Base-by-base conservation (phyloP, 2,888 invertebrate species). In the Chaitophorus viminalis region DNA sequence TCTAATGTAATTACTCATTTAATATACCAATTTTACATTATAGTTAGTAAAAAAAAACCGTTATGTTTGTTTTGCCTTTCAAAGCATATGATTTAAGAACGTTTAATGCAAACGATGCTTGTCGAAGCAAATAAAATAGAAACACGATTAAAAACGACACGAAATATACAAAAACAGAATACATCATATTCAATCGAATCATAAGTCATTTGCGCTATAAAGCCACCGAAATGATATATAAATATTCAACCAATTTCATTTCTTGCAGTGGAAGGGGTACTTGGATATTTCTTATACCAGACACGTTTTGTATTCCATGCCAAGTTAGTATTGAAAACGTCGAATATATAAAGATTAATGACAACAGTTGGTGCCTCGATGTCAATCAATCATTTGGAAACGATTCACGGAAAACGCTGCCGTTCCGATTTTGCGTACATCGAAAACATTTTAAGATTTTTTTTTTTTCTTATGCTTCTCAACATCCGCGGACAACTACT, bases 301-400 rank as follows among this genome's bases (percentile, higher is more conserved):
- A 75, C n/a, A 75, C 39, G n/a, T 39, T 75, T 75, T 75, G 9
- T 75, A 46, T n/a, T 75, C n/a, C 14, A 14, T 46, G 75, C 39
- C 39, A n/a, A 46, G 39, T 75, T 39, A 25, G 39, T 75, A 75
- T 75, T 39, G 39, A n/a, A 75, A 39, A 75, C 39, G 36, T 25
- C 6, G 39, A 39, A 75, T 75, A n/a, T 46, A 75, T 75, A 75
- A 75, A 75, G 75, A 75, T 75, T 75, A 75, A 75, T 75, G 75
- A 75, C 75, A 75, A 75, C 36, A 75, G 75, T 75, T 33, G n/a
- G 75, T 46, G 75, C 39, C 25, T n/a, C 9, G 36, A 46, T 39
- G 39, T 46, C 75, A 75, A 75, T 75, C 75, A 75, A 75, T 75
- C 75, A 46, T 46, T 75, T 46, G 39, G n/a, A 11, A 74, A 74